These are phyloP conservation scores for Thymelicus sylvestris DNA, from an alignment of 2,888 invertebrate species.

Conservation along the genomic window DNA sequence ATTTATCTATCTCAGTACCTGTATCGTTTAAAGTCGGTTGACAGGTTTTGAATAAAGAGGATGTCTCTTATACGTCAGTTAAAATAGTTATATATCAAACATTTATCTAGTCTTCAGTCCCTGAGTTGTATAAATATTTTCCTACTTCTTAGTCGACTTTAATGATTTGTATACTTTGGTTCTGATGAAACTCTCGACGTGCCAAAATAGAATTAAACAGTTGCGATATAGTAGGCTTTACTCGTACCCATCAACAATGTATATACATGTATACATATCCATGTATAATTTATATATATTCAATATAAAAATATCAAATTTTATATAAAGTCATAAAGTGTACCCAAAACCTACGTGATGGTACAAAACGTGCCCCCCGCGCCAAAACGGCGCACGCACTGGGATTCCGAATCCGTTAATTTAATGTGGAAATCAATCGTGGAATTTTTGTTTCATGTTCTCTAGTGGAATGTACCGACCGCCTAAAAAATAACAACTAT, in stretches of 20 bases:
- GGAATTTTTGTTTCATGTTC: constrained; percentile 78
- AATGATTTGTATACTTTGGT: constrained; percentile 85
- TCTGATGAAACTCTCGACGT: constrained; percentile 83
- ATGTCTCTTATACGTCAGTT: constrained; percentile 78
- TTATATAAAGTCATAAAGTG: constrained; percentile 85
- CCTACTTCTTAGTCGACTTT: constrained; percentile 83
- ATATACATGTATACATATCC: constrained; percentile 84
- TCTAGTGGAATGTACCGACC: constrained; percentile 84
- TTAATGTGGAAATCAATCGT: constrained; percentile 81
- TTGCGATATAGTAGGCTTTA: constrained; percentile 83
- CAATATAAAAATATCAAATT: constrained; percentile 85
- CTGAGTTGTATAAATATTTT: constrained; percentile 84
- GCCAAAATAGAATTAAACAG: constrained; percentile 85
- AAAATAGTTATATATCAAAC: constrained; percentile 84
- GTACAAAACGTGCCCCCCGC: constrained; percentile 79
- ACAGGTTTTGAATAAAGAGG: constrained; percentile 82
- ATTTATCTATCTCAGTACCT: constrained; percentile 76
- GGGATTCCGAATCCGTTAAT: constrained; percentile 80
- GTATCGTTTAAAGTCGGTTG: constrained; percentile 72
- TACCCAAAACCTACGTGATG: constrained; percentile 85
- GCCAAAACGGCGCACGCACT: constrained; percentile 77
- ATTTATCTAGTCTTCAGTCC: constrained; percentile 85
- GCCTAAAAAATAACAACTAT: constrained; percentile 81
- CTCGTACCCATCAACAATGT: constrained; percentile 84
- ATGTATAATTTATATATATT: constrained; percentile 85